A percentile compares a stretch with the other conserved stretches of the same genome.
Evolutionary conservation across 2,797 vertebrate genomes (phyloP).

Genomic region (Rhinella marina): DNA sequence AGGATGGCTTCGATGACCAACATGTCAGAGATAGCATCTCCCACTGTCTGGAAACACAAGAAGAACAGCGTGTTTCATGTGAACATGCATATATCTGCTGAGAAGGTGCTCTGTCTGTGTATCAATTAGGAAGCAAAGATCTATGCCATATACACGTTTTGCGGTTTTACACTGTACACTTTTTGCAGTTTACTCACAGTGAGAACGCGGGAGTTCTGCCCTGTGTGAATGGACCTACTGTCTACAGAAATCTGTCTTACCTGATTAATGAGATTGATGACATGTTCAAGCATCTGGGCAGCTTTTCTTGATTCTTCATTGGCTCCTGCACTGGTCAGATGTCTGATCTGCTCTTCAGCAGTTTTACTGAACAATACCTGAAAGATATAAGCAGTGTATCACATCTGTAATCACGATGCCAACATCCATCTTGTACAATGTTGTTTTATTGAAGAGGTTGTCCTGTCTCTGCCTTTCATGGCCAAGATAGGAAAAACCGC

Average conservation of each 20-base stretch:
- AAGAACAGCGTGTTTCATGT: background rate
- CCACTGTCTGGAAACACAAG: slow-evolving; percentile 80
- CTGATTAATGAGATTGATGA: slow-evolving; percentile 88
- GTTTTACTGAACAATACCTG: slow-evolving; percentile 90
- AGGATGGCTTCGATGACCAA: slow-evolving; percentile 92
- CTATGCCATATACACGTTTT: background rate
- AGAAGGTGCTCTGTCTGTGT: background rate
- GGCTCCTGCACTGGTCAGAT: slow-evolving; percentile 74
- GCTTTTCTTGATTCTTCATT: slow-evolving; percentile 79
- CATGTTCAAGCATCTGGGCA: slow-evolving; percentile 81
- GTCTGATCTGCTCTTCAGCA: slow-evolving; percentile 84
- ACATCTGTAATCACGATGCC: background rate
- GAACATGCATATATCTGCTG: background rate
- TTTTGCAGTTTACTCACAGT: too few relatives aligned
- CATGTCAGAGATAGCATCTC: slow-evolving; percentile 94
- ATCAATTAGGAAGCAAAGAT: background rate
- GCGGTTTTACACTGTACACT: too few relatives aligned
- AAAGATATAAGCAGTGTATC: slow-evolving; percentile 30
- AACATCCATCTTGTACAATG: background rate
- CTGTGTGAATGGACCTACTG: background rate
- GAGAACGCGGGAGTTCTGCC: background rate
- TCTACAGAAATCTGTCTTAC: slow-evolving; percentile 66
- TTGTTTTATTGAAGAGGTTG: background rate
- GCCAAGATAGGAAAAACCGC: too few relatives aligned
- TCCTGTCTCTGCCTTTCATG: too few relatives aligned